These are phyloP conservation scores for Ferrisia virgata DNA, from an alignment of 2,888 invertebrate species.

Conservation along the genomic window DNA sequence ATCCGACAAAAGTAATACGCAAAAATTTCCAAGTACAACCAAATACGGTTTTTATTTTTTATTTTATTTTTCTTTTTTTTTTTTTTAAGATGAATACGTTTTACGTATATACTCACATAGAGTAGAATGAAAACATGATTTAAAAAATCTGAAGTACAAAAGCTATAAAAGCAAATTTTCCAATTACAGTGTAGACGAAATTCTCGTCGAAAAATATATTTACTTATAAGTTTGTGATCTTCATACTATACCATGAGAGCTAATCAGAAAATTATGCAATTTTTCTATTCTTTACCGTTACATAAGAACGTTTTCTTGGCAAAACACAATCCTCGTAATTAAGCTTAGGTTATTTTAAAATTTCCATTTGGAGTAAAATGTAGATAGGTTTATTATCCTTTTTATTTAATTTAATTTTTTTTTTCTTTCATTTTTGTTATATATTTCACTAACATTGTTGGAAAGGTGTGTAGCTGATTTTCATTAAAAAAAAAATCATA, in stretches of 20 bases:
- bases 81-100: background rate
- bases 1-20: conserved; percentile 12
- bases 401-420: background rate
- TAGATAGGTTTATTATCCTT: conserved; percentile 25
- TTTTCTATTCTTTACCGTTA: conserved; percentile 10
- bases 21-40: background rate
- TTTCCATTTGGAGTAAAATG: conserved; percentile 35
- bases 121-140: background rate
- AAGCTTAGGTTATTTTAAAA: conserved; percentile 18
- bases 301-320: background rate
- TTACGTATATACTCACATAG: background rate
- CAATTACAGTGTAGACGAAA: background rate
- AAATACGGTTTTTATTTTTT: background rate
- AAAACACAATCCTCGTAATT: conserved; percentile 35
- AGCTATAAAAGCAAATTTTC: background rate
- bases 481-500: background rate
- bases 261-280: background rate
- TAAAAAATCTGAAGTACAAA: background rate
- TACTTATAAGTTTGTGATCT: background rate
- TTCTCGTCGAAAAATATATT: background rate
- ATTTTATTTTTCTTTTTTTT: background rate
- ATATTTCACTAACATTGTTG: background rate
- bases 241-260: background rate
- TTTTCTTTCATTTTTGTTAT: conserved; percentile 6
- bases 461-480: background rate